phyloP scores from a whole-genome alignment of 2,113 vertebrate genomes.

The Bos indicus region DNA sequence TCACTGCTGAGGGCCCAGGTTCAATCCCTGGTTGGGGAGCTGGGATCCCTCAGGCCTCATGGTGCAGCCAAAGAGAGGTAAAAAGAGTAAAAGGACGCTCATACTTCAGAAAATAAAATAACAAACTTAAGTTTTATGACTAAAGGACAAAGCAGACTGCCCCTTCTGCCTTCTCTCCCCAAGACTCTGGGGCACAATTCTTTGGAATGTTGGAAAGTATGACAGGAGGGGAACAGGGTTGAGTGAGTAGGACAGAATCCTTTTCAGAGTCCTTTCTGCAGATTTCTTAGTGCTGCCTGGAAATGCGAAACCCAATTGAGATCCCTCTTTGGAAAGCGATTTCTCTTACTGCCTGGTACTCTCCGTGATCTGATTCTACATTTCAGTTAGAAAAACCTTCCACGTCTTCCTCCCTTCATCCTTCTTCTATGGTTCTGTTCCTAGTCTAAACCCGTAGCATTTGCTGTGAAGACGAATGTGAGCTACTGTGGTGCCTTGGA shows the following conservation, averaged over 20 bases:
- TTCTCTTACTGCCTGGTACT: not conserved
- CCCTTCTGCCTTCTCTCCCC: not conserved
- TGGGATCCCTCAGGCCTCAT: not conserved
- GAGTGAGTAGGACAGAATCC: not conserved
- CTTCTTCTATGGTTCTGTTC: constrained; percentile 53
- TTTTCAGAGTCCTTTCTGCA: not conserved
- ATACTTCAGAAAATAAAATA: not conserved
- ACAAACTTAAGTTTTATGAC: not conserved
- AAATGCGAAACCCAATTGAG: not conserved
- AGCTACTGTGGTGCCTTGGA: constrained; percentile 97
- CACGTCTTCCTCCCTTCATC: not conserved
- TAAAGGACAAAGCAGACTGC: not conserved
- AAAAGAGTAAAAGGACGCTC: not conserved
- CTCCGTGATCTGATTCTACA: not conserved
- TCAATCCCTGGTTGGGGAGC: not conserved
- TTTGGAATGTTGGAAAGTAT: not conserved
- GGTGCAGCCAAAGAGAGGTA: not conserved
- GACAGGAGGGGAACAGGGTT: not conserved
- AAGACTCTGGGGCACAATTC: not conserved
- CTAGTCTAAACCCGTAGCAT: constrained; percentile 94
- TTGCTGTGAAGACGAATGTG: constrained; percentile 97
- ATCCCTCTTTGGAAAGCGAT: not conserved
- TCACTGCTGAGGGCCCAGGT: not conserved
- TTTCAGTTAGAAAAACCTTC: not conserved
- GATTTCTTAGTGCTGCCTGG: not conserved